These are phyloP conservation scores for Uropetala carovei DNA, from an alignment of 2,888 invertebrate genomes.

Conservation along the genomic window DNA sequence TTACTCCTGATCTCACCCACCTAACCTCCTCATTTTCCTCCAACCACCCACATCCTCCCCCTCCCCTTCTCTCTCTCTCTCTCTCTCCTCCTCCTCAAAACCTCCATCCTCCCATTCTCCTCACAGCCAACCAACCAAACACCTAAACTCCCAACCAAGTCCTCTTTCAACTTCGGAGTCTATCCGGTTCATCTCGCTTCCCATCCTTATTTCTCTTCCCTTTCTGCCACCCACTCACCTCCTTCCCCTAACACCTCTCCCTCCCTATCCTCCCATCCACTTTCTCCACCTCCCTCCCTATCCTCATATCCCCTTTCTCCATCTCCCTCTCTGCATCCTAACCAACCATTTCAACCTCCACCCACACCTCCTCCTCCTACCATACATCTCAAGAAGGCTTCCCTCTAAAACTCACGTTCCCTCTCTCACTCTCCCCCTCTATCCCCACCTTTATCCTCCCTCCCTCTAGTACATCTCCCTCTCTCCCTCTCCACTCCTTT, in stretches of 20 bases:
- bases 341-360: neutral
- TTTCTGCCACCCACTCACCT: neutral
- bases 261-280: too few relatives aligned
- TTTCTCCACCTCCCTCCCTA: neutral
- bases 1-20: constrained; percentile 28
- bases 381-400: neutral
- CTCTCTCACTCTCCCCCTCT: neutral
- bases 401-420: neutral
- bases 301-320: neutral
- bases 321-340: neutral
- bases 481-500: neutral
- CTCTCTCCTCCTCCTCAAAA: neutral
- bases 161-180: constrained; percentile 53
- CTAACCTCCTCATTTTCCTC: neutral
- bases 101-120: neutral
- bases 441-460: neutral
- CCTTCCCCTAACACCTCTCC: neutral
- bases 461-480: neutral
- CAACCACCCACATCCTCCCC: neutral
- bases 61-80: neutral
- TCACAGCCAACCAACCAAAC: constrained; percentile 56
- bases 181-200: constrained; percentile 42
- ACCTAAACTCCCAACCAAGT: constrained; percentile 51
- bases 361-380: neutral
- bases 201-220: neutral